phyloP scores from a whole-genome alignment of 2,113 vertebrate species.

The Oenanthe melanoleuca region DNA sequence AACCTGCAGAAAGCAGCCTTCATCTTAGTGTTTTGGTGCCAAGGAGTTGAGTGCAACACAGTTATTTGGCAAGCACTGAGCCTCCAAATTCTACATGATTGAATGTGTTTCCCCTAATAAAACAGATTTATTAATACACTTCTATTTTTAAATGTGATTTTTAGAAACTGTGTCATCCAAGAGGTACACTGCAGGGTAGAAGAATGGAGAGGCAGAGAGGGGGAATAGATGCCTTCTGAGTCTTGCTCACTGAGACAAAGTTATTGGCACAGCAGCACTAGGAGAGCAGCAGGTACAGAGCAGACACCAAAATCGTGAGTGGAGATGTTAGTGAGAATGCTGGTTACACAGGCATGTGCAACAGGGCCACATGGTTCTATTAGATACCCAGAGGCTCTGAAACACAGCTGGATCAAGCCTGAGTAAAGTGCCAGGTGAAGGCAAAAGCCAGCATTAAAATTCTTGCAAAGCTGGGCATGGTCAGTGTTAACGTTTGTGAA shows the following conservation, averaged over 20 bases:
- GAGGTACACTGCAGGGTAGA: neutral
- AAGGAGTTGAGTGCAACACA: neutral
- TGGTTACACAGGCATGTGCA: neutral
- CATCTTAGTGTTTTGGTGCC: neutral
- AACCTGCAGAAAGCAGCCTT: neutral
- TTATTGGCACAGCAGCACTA: neutral
- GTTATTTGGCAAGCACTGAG: conserved; percentile 1
- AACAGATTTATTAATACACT: conserved; percentile 24
- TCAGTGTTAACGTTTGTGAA: neutral
- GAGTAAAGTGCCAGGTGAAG: neutral
- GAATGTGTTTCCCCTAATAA: conserved; percentile 36
- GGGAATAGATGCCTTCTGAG: neutral
- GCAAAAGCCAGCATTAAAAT: neutral
- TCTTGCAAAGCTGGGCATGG: neutral
- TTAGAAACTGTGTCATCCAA: conserved; percentile 27
- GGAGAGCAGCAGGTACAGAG: neutral
- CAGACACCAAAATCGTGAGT: neutral
- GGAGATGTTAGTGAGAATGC: neutral
- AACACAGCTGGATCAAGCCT: neutral
- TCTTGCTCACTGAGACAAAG: neutral
- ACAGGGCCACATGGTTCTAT: neutral
- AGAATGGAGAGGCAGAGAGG: neutral
- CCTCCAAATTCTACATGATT: conserved; percentile 10
- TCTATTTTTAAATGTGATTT: conserved; percentile 37
- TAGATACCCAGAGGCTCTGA: neutral